Evolutionary conservation across 2,113 vertebrate species (phyloP), one percentile per base, ranked within the genome.

Genomic region (Theristicus caerulescens): DNA sequence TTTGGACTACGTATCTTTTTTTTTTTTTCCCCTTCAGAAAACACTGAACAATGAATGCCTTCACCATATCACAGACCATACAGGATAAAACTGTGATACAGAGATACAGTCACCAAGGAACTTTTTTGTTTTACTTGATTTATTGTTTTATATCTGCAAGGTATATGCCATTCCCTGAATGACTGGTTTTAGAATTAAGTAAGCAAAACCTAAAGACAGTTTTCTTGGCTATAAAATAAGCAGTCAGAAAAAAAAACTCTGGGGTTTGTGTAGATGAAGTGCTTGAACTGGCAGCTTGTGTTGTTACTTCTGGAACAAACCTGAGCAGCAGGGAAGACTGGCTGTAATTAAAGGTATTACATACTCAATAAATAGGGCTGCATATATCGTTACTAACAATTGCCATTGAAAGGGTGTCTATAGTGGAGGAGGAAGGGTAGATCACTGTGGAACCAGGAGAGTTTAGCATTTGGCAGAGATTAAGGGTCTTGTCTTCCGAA

Each of bases 221-320:
- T 81, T 88, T 74, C 69, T 92, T 94, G 72, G 59, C 55, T 86
- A 29, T 52, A 72, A 91, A 84, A 62, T 26, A 86, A 88, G 61
- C 38, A 86, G 44, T 26, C 42, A 84, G 86, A 40, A 92, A 92
- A 69, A 38, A 69, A 77, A 16, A 1, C 8, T 59, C 40, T 17
- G 22, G 42, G 18, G 15, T 46, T 44, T 69, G 40, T 86, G 65
- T 18, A 86, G 93, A 96, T 92, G 51, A 95, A 95, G 92, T 94
- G 80, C 69, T 96, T 94, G 73, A 96, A 93, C 86, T 95, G 96
- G 69, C 82, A 94, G 21, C 34, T 69, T 47, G 38, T 67, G 38
- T 51, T 96, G 72, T 76, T 95, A 82, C 88, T 96, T 88, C 90
- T 95, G 92, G 90, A 96, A 78, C 36, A 86, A 78, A 70, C 18